Percentiles rank a stretch among this genome's conserved stretches.
phyloP scores from a whole-genome alignment of 2,888 invertebrate genomes.

The Caenorhabditis auriculariae region DNA sequence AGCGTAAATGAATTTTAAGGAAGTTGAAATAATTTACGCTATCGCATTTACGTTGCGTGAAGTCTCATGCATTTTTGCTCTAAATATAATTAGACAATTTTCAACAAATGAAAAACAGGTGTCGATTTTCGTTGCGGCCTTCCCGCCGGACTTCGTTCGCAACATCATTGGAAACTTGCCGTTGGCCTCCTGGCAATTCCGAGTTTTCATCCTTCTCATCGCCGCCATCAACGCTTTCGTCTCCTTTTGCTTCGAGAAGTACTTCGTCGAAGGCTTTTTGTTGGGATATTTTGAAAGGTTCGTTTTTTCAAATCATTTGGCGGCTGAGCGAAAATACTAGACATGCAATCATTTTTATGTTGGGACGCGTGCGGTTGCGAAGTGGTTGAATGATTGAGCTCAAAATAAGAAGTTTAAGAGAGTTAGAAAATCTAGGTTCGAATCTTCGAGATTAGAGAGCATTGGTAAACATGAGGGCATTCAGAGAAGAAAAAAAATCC shows the following conservation, averaged over 20 bases:
- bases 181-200: constrained; percentile 46
- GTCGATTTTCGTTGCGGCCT: constrained; percentile 29
- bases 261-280: constrained; percentile 48
- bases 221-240: constrained; percentile 16
- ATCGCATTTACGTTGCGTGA: background rate
- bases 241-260: constrained; percentile 49
- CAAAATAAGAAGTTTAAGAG: background rate
- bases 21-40: background rate
- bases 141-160: constrained; percentile 33
- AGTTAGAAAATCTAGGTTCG: too few species aligned
- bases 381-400: background rate
- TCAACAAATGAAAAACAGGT: too few species aligned
- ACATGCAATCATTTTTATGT: background rate
- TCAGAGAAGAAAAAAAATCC: too few species aligned
- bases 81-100: too few species aligned
- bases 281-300: constrained; percentile 52
- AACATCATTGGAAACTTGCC: constrained; percentile 41
- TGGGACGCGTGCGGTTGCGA: background rate
- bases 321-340: background rate
- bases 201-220: constrained; percentile 42
- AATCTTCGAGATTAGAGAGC: too few species aligned
- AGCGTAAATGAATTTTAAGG: background rate
- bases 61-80: too few species aligned
- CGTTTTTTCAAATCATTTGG: background rate
- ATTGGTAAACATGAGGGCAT: too few species aligned